Evolutionary conservation across 1,140 invertebrate species (phyloP).

Genomic region (Tetraneura akinire): DNA sequence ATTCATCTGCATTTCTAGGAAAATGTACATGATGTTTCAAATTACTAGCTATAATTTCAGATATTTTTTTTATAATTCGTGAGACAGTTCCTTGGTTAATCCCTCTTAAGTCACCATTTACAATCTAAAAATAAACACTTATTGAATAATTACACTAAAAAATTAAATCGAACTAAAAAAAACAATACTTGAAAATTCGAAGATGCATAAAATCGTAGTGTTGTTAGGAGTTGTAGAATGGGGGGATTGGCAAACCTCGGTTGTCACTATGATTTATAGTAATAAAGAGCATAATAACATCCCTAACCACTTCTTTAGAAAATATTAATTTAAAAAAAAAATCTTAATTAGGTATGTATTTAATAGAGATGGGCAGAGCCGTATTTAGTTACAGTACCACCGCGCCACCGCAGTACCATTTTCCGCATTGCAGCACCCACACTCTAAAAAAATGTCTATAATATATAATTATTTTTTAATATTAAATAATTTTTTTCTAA

Average conservation of each 20-base stretch:
- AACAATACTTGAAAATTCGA: conserved; percentile 12
- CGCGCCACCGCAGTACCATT: no score
- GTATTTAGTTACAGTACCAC: no score
- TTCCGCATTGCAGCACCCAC: no score
- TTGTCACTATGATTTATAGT: conserved; percentile 7
- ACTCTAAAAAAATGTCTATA: no score
- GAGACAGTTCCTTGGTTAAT: background rate
- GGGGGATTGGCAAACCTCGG: conserved; percentile 6
- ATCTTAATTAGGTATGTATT: no score
- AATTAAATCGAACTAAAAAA: no score
- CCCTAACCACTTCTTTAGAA: conserved; percentile 19
- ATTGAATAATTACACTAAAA: no score
- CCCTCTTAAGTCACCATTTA: background rate
- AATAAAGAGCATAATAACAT: background rate
- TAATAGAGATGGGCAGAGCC: no score
- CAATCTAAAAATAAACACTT: background rate
- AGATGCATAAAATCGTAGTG: background rate
- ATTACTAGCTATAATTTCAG: conserved; percentile 1
- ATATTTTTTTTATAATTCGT: conserved; percentile 42
- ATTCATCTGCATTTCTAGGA: conserved; percentile 54
- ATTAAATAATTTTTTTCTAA: no score
- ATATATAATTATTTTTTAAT: no score
- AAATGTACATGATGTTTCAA: conserved; percentile 53
- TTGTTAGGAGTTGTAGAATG: conserved; percentile 1
- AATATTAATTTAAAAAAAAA: conserved; percentile 27